Evolutionary conservation across 2,797 vertebrate genomes (phyloP).

Genomic region (Amblyraja radiata): DNA sequence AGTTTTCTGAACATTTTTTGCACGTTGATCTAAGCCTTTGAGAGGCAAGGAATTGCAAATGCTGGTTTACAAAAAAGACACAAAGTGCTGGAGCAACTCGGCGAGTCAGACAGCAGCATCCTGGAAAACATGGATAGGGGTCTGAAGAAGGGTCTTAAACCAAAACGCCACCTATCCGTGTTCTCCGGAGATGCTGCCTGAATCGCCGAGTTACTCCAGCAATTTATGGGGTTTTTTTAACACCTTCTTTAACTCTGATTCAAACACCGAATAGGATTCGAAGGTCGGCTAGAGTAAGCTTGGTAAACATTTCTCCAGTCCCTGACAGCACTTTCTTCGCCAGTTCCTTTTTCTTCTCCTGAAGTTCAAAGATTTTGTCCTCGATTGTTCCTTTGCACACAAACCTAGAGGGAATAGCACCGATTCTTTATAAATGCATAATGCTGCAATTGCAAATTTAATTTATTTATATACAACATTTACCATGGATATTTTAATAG

Average conservation of each 20-base stretch:
- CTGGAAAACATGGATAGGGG: too few species aligned
- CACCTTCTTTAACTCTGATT: conserved; percentile 23
- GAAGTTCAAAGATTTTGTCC: conserved; percentile 82
- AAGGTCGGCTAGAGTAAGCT: conserved; percentile 82
- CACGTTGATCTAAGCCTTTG: too few species aligned
- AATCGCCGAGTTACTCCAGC: too few species aligned
- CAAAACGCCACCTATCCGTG: too few species aligned
- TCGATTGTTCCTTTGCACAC: conserved; percentile 85
- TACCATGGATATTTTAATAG: not conserved
- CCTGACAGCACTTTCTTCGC: conserved; percentile 83
- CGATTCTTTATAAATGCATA: conserved; percentile 3
- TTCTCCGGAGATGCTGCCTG: too few species aligned
- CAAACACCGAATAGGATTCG: conserved; percentile 72
- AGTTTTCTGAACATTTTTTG: not conserved
- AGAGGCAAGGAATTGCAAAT: too few species aligned
- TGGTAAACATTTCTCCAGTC: conserved; percentile 63
- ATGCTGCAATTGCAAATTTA: too few species aligned
- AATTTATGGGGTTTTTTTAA: not conserved
- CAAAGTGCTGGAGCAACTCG: too few species aligned
- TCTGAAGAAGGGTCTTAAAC: too few species aligned
- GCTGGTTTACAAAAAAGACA: too few species aligned
- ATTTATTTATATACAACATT: too few species aligned
- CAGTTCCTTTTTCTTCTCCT: conserved; percentile 80
- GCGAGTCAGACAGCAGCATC: too few species aligned
- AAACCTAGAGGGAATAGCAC: conserved; percentile 64